phyloP scores from a whole-genome alignment of 2,113 vertebrate species.

The Rattus rattus region DNA sequence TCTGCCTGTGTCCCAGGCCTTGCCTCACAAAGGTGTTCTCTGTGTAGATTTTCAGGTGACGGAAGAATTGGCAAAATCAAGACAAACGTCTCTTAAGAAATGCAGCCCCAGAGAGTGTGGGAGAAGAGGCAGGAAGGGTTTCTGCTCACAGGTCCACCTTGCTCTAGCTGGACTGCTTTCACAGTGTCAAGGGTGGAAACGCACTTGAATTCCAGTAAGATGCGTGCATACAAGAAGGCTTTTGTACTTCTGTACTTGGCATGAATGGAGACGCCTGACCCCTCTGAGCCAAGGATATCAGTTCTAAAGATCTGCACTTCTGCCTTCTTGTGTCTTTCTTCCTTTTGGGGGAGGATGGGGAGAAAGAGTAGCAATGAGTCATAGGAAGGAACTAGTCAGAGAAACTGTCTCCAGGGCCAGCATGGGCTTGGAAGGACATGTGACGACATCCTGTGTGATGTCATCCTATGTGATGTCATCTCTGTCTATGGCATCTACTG shows the following conservation, averaged over 20 bases:
- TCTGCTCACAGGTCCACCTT: neutral
- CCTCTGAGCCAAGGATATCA: neutral
- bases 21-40: slow-evolving; percentile 48
- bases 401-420: neutral
- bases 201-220: neutral
- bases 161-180: neutral
- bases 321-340: neutral
- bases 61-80: slow-evolving; percentile 22
- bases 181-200: neutral
- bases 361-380: neutral
- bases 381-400: neutral
- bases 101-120: neutral
- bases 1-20: neutral
- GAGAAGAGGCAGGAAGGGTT: neutral
- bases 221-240: accelerated
- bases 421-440: neutral
- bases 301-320: neutral
- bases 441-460: neutral
- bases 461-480: no score
- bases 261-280: neutral
- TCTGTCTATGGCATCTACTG: neutral
- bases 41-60: slow-evolving; percentile 17
- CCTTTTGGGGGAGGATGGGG: neutral
- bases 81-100: neutral
- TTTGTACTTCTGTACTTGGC: neutral